phyloP scores from a whole-genome alignment of 1,140 invertebrate genomes.

The Brachionus rubens region DNA sequence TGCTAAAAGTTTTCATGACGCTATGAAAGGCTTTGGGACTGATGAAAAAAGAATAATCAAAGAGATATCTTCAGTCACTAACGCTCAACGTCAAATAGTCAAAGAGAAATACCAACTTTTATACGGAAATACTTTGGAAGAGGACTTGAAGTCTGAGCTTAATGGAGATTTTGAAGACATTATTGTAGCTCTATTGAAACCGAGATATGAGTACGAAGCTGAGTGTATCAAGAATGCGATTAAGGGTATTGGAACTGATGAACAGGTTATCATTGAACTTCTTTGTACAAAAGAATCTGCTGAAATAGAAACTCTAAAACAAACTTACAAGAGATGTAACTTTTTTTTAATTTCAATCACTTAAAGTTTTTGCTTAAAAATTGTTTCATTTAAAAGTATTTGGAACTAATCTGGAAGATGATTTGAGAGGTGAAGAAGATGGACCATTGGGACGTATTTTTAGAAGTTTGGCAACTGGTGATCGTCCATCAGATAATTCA shows the following conservation, averaged over 20 bases:
- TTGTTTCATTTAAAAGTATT: neutral
- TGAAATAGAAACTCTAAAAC: neutral
- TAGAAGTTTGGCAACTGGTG: slow-evolving; percentile 2
- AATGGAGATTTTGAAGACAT: too few species aligned
- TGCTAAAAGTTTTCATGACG: slow-evolving; percentile 49
- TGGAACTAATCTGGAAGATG: slow-evolving; percentile 18
- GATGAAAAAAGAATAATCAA: too few species aligned
- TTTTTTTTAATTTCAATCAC: neutral
- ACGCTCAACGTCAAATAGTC: too few species aligned
- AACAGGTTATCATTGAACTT: neutral
- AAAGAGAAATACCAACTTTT: too few species aligned
- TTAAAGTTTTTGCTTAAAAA: neutral
- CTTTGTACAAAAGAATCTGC: slow-evolving; percentile 23
- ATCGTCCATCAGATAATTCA: too few species aligned
- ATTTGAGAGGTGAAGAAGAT: neutral
- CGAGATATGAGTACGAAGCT: too few species aligned
- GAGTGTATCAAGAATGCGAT: too few species aligned
- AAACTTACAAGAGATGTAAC: neutral
- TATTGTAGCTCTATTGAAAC: too few species aligned
- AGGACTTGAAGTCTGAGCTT: too few species aligned
- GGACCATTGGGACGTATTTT: neutral
- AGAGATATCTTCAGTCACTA: too few species aligned
- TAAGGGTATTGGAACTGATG: slow-evolving; percentile 52
- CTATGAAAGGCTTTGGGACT: slow-evolving; percentile 55
- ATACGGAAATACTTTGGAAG: too few species aligned